phyloP scores from a whole-genome alignment of 2,797 vertebrate species.

The Phrynocephalus vlangalii region DNA sequence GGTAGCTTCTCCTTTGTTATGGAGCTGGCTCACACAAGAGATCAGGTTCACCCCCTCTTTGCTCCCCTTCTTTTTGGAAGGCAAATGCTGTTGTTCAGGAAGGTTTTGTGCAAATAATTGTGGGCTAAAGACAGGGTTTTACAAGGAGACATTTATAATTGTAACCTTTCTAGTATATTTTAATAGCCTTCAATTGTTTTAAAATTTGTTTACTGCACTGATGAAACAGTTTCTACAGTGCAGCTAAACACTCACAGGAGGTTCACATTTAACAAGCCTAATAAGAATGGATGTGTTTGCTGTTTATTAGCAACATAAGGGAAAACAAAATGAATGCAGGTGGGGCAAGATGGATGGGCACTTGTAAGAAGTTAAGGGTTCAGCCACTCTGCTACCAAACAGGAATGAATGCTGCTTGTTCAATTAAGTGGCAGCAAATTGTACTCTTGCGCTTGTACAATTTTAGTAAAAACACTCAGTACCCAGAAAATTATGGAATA shows the following conservation, averaged over 20 bases:
- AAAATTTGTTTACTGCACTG: too few relatives aligned
- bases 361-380: not conserved
- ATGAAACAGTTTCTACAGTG: not conserved
- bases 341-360: not conserved
- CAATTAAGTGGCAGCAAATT: not conserved
- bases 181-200: too few relatives aligned
- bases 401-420: not conserved
- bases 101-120: too few relatives aligned
- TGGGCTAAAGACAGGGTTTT: too few relatives aligned
- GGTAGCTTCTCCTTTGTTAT: too few relatives aligned
- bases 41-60: too few relatives aligned
- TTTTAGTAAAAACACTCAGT: not conserved
- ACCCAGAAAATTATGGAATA: too few relatives aligned
- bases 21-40: too few relatives aligned
- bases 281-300: not conserved
- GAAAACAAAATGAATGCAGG: not conserved
- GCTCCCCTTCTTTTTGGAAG: too few relatives aligned
- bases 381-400: not conserved
- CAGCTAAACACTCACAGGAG: not conserved
- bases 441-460: not conserved
- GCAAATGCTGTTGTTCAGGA: too few relatives aligned
- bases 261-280: not conserved
- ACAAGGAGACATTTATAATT: too few relatives aligned
- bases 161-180: too few relatives aligned
- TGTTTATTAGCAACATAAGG: not conserved